Percentiles rank a stretch among this genome's conserved stretches.
Conservation (phyloP, 2,113 vertebrate genomes). For the Romanogobio albipinnatus region DNA sequence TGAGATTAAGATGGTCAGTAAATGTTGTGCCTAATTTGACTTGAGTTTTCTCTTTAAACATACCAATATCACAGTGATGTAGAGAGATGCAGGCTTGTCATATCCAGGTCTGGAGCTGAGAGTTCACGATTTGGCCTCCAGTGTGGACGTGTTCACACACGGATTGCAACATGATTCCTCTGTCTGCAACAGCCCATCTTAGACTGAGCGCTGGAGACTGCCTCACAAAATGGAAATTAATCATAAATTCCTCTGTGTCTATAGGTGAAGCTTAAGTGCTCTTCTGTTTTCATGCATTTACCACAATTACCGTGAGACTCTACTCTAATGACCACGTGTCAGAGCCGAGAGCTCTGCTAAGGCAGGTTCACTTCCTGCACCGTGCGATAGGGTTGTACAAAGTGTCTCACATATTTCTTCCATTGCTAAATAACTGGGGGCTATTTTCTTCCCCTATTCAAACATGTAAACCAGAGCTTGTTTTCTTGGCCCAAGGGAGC, state of each 20-base stretch:
- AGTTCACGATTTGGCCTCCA: conserved; percentile 40
- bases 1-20: conserved; percentile 27
- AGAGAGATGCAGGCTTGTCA: conserved; percentile 28
- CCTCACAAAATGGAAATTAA: conserved; percentile 67
- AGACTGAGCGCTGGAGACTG: conserved; percentile 65
- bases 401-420: conserved; percentile 54
- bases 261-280: conserved; percentile 69
- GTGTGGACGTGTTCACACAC: conserved; percentile 58
- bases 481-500: conserved; percentile 32
- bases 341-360: conserved; percentile 47
- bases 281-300: conserved; percentile 68
- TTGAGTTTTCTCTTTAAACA: background rate
- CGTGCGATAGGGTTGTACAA: conserved; percentile 29
- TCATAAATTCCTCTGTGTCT: conserved; percentile 77
- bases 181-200: conserved; percentile 37
- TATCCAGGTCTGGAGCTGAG: conserved; percentile 33
- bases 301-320: conserved; percentile 65
- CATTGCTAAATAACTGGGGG: conserved; percentile 65
- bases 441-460: conserved; percentile 58
- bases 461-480: conserved; percentile 53
- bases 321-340: conserved; percentile 68
- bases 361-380: conserved; percentile 57
- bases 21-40: background rate
- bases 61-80: background rate
- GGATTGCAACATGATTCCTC: conserved; percentile 56